Percentiles rank a stretch among this genome's conserved stretches.
Conservation (phyloP, 2,113 vertebrate species). For the Apeltes quadracus region DNA sequence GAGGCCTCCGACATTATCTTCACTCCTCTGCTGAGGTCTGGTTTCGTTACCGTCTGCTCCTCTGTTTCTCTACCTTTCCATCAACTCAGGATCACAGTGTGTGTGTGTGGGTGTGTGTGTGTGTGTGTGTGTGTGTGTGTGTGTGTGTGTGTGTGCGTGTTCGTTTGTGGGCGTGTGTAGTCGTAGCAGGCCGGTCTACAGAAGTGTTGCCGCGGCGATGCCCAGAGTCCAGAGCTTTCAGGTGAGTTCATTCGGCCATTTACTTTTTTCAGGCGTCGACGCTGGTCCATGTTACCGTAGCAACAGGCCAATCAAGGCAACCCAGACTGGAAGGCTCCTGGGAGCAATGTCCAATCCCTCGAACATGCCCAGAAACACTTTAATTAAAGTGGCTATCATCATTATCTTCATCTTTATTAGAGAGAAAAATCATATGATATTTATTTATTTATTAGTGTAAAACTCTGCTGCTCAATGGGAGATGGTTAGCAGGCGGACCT, state of each 20-base stretch:
- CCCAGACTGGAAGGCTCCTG: not conserved
- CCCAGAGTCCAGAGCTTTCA: conserved; percentile 86
- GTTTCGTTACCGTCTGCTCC: not conserved
- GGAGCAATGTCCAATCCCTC: not conserved
- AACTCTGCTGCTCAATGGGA: not conserved
- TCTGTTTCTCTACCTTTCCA: not conserved
- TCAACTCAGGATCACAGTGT: not conserved
- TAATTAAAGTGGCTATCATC: not conserved
- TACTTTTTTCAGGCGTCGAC: not conserved
- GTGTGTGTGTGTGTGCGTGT: not conserved
- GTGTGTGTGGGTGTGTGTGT: not conserved
- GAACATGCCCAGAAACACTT: not conserved
- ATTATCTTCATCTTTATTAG: not conserved
- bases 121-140: conserved; percentile 12
- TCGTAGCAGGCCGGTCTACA: conserved; percentile 77
- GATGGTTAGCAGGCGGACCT: not conserved
- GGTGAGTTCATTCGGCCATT: conserved; percentile 70
- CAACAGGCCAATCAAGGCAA: not conserved
- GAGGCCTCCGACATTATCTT: conserved; percentile 82
- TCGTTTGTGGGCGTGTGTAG: conserved; percentile 79
- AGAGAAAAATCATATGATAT: not conserved
- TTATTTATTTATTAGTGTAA: not conserved
- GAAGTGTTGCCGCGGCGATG: conserved; percentile 68
- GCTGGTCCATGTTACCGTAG: not conserved
- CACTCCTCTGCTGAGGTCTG: conserved; percentile 87